Base-by-base conservation (phyloP, 2,888 invertebrate genomes). In the Autographa gamma region DNA sequence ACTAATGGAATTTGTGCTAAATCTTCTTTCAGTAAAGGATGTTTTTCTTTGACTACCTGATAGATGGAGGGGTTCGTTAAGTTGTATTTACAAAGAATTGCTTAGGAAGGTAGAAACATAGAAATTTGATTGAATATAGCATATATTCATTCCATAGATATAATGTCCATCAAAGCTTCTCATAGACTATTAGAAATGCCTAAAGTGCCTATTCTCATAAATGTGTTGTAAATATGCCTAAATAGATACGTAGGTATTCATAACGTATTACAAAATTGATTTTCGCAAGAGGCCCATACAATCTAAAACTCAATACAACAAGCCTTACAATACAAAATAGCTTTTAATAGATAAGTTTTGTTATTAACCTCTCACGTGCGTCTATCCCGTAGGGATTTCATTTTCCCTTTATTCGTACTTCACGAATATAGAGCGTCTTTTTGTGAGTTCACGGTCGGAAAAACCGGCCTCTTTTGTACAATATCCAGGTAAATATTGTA, bases 401-500 rank as follows among this genome's bases (percentile, higher is more conserved):
- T 68, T 66, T 66, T 60, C 31, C 61, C 64, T 11, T 60, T 56
- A 32, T 34, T 19, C 14, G 41, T 58, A 70, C 31, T 73, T 25
- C 2, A 25, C 60, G 18, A 9, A 65, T 38, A 77, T 66, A 69
- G 25, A 66, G 63, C 32, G 32, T 14, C 64, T 63, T 74, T 65
- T 43, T 19, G 54, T 65, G 13, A 60, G 32, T 68, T 69, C 52
- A 70, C 60, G 62, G 67, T 63, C 65, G 64, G 41, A 65, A 66
- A 63, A 71, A 58, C 31, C 18, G 31, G 14, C 19, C 14, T 61
- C 54, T 18, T 62, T 56, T 54, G 43, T n/a, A 69, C 66, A 67
- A 52, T 68, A 65, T 34, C 64, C 32, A 63, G 63, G 66, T 71
- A 77, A 63, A 66, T 64, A 73, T 66, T 60, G 38, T n/a, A 25